Evolutionary conservation across 2,797 vertebrate species (phyloP), one percentile per base, ranked within the genome.

Genomic region (Momotus momota): DNA sequence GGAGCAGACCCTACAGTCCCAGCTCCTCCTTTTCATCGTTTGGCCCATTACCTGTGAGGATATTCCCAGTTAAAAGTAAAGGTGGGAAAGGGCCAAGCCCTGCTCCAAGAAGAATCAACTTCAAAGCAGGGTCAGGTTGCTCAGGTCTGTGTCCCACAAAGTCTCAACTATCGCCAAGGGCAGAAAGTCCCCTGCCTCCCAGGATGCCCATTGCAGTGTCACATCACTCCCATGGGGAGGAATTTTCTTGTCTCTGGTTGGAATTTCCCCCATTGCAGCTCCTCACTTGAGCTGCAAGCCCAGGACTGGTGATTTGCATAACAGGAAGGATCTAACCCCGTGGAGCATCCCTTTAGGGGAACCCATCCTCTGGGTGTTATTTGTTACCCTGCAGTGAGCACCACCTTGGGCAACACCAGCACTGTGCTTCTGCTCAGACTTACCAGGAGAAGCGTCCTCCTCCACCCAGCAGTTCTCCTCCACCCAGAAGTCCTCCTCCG

Each of bases 91-190:
- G 55, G 45, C 5, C 51, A 80, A 5, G 2, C 52, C 15, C 29
- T 0, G 0, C 38, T 61, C 55, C 6, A 3, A 17, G 25, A 90
- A 33, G 10, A 62, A 25, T 12, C 40, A 71, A 0, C 73, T 16
- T 51, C 57, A 67, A 26, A 74, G 49, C 31, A 49, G 45, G 57
- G 38, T 12, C 55, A 66, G 23, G 52, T 22, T 81, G 35, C 45
- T 70, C 55, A 54, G 55, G n/a, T 14, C 43, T n/a, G 1, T 46
- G 46, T 84, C 79, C 49, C 35, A 6, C 48, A 55, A 57, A 52
- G 21, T 12, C 26, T 38, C 3, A 1, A 22, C 29, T 31, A 6
- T 11, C n/a, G 72, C 71, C 54, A 22, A 10, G 17, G 18, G 11
- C 11, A 25, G 41, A 80, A 15, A 14, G 65, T 70, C 17, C 16